Evolutionary conservation across 2,888 invertebrate species (phyloP).

Genomic region (Cheilosia soror): DNA sequence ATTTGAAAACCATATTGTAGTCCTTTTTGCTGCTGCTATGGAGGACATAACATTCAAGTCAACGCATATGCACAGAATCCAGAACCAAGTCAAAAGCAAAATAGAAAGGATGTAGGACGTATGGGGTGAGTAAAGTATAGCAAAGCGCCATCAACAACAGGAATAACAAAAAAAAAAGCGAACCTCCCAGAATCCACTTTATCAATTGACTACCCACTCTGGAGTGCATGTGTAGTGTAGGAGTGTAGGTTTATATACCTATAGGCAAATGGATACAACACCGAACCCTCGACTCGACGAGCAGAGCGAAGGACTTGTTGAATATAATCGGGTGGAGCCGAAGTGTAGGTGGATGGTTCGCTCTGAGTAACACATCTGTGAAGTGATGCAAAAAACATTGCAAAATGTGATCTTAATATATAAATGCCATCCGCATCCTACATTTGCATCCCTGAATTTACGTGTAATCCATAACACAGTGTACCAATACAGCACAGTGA

Average conservation of each 20-base stretch:
- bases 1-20: slow-evolving; percentile 47
- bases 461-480: slow-evolving; percentile 15
- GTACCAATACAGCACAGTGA: background rate
- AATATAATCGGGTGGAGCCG: slow-evolving; percentile 1
- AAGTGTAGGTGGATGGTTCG: background rate
- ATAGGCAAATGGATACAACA: slow-evolving; percentile 5
- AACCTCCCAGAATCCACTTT: slow-evolving; percentile 34
- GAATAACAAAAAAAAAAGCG: background rate
- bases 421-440: slow-evolving; percentile 13
- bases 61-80: slow-evolving; percentile 21
- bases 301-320: slow-evolving; percentile 47
- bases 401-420: slow-evolving; percentile 54
- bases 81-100: slow-evolving; percentile 8
- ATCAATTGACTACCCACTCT: slow-evolving; percentile 42
- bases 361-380: slow-evolving; percentile 50
- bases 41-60: background rate
- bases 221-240: slow-evolving; percentile 29
- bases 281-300: background rate
- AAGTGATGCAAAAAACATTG: slow-evolving; percentile 60
- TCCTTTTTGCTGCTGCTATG: background rate
- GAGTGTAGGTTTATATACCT: no score
- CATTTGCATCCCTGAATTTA: slow-evolving; percentile 25
- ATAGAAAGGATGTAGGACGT: slow-evolving; percentile 1
- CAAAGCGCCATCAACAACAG: slow-evolving; percentile 30
- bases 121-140: background rate